Base-by-base conservation (phyloP, 2,888 invertebrate species). In the Dichetophora obliterata region DNA sequence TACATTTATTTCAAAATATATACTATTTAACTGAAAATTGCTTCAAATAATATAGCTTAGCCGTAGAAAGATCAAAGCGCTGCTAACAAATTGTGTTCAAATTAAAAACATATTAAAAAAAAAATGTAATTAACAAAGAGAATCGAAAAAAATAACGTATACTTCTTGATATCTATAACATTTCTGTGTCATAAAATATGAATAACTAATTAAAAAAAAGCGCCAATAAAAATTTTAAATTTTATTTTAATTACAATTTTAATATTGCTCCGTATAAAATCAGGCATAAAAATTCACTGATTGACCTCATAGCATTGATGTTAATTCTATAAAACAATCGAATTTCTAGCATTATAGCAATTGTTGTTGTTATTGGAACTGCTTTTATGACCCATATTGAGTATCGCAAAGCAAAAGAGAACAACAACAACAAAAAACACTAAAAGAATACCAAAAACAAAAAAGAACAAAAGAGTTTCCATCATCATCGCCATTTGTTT, bases 201-300 rank as follows among this genome's bases (percentile, higher is more conserved):
- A 43, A 43, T 43, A 11, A 43, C 43, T 43, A 43, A 43, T 43
- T 43, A 43, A 43, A 43, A 43, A 14, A 43, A 6, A n/a, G n/a
- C 43, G 2, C 14, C 11, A 43, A 43, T 43, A 43, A 43, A 43
- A 43, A 43, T 43, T 43, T 11, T 43, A 11, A 43, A 43, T 43
- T 43, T 59, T 59, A 16, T 19, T 24, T 59, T 59, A 22, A 59
- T 27, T 27, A 59, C 59, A 8, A 24, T 22, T 22, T 22, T 22
- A 59, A 22, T 4, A 59, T 59, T 11, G 27, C 22, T 27, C 19
- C 6, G n/a, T 43, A 66, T 22, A 22, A 37, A 66, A 37, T 66
- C 66, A 37, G 37, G 43, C 34, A 66, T 66, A 66, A 66, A 66
- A 66, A 66, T 11, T 43, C 66, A 19, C 22, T 24, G 69, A 69